These are phyloP conservation scores for Leucania comma DNA, from an alignment of 2,888 invertebrate species.

Conservation along the genomic window DNA sequence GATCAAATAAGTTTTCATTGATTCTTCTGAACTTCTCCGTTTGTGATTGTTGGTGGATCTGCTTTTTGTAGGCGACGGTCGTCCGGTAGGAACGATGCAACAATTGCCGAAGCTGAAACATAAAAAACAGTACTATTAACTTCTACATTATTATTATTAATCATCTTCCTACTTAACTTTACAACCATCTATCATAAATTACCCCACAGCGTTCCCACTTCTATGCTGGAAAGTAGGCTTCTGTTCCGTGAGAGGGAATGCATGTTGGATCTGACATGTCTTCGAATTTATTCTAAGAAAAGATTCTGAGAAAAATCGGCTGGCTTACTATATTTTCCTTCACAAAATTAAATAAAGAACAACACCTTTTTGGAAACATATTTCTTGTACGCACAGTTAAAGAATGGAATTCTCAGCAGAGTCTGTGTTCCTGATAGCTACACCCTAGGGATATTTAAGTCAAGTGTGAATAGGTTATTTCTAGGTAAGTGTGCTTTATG, in stretches of 20 bases:
- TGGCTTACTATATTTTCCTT: background rate
- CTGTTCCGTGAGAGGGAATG: too few relatives aligned
- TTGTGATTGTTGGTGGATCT: slow-evolving; percentile 31
- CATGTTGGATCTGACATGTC: too few relatives aligned
- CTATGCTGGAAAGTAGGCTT: background rate
- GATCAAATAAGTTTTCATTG: background rate
- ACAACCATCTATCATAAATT: background rate
- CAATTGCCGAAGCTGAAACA: slow-evolving; percentile 70
- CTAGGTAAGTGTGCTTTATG: too few relatives aligned
- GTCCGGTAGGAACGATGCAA: slow-evolving; percentile 76
- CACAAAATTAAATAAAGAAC: background rate
- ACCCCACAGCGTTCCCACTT: background rate
- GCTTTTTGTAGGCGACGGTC: slow-evolving; percentile 66
- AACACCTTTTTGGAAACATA: too few relatives aligned
- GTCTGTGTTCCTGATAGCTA: too few relatives aligned
- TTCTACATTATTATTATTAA: background rate
- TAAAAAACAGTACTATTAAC: too few relatives aligned
- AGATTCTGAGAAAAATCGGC: background rate
- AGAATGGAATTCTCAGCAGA: too few relatives aligned
- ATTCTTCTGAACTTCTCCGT: slow-evolving; percentile 38
- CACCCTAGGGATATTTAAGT: too few relatives aligned
- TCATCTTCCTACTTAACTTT: background rate
- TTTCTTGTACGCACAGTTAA: too few relatives aligned
- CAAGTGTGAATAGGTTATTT: too few relatives aligned
- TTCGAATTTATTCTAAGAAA: too few relatives aligned